These are phyloP conservation scores for Parasteatoda lunata DNA, from an alignment of 2,888 invertebrate species.

Conservation along the genomic window DNA sequence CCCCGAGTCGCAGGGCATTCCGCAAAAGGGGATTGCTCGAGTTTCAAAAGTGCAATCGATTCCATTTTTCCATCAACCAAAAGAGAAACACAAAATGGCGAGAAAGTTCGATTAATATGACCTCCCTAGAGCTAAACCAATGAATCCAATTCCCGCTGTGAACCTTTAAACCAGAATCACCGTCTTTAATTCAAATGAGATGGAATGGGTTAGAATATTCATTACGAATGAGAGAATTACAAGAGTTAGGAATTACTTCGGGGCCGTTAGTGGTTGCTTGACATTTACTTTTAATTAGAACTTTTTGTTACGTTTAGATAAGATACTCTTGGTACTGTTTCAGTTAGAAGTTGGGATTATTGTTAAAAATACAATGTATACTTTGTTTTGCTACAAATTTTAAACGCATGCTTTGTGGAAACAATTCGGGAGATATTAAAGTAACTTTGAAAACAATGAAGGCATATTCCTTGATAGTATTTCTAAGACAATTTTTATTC, in stretches of 20 bases:
- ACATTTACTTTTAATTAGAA: background rate
- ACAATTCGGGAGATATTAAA: no score
- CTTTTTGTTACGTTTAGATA: no score
- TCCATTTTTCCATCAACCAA: constrained; percentile 5
- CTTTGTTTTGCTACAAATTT: no score
- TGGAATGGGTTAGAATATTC: background rate
- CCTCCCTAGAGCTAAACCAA: background rate
- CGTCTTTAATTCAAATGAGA: constrained; percentile 2
- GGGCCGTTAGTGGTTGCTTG: background rate
- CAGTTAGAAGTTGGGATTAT: no score
- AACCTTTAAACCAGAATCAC: background rate
- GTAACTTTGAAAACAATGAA: no score
- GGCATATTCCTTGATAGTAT: no score
- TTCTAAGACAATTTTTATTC: no score
- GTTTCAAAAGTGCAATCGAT: constrained; percentile 34
- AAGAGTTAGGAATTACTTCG: background rate
- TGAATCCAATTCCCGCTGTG: background rate
- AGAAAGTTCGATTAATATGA: constrained; percentile 23
- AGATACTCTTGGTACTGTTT: no score
- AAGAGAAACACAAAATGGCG: constrained; percentile 26
- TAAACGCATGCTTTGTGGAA: no score
- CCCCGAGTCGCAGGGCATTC: background rate
- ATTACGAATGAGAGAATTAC: background rate
- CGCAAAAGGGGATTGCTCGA: constrained; percentile 11
- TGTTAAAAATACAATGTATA: no score